A percentile compares a stretch with the other conserved stretches of the same genome.
Evolutionary conservation across 2,797 vertebrate species (phyloP).

Genomic region (Onychomys arenicola): DNA sequence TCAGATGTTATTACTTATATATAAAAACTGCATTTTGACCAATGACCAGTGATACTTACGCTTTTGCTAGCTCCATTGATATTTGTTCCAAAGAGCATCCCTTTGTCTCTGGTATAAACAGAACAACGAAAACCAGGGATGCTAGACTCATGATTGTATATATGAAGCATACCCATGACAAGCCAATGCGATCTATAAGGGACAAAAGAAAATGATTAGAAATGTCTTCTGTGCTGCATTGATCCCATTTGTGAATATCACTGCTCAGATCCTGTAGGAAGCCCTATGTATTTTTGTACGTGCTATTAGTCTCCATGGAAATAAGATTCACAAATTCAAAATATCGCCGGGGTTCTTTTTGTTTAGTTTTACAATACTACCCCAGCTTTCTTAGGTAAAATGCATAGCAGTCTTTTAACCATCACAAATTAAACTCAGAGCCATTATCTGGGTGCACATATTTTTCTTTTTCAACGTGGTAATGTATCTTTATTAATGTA

Average conservation of each 20-base stretch:
- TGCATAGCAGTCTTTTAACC: slow-evolving; percentile 11
- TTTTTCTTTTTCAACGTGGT: slow-evolving; percentile 27
- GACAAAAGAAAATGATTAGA: slow-evolving; percentile 35
- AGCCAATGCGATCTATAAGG: slow-evolving; percentile 92
- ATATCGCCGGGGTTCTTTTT: neutral
- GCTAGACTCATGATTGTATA: slow-evolving; percentile 94
- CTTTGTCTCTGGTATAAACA: slow-evolving; percentile 96
- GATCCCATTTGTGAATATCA: neutral
- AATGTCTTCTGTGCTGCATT: neutral
- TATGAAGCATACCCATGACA: slow-evolving; percentile 94
- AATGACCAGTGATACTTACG: slow-evolving; percentile 83
- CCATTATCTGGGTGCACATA: neutral
- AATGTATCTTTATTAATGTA: neutral
- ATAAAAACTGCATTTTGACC: slow-evolving; percentile 31
- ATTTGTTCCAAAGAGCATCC: slow-evolving; percentile 96
- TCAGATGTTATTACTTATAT: neutral
- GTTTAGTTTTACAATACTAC: neutral
- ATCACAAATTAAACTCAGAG: slow-evolving; percentile 9
- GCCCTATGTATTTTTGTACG: neutral
- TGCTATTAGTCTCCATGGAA: neutral
- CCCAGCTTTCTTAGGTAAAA: slow-evolving; percentile 36
- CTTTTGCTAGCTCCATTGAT: slow-evolving; percentile 94
- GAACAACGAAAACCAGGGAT: slow-evolving; percentile 93
- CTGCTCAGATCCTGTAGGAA: neutral
- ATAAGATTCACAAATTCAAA: neutral